Evolutionary conservation across 2,888 invertebrate genomes (phyloP).

Genomic region (Spicauda simplicius): DNA sequence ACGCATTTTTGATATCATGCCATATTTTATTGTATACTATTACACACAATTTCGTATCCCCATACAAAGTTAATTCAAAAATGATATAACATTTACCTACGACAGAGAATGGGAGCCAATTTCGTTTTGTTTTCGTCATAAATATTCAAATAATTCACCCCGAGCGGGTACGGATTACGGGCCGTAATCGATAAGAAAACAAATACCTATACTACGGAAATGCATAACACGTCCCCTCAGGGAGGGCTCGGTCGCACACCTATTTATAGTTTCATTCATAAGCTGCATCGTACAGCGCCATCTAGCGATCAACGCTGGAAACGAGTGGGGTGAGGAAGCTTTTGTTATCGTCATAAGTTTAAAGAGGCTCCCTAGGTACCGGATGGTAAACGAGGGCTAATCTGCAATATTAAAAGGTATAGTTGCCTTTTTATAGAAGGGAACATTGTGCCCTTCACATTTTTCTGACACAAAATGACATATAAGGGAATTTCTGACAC

Average conservation of each 20-base stretch:
- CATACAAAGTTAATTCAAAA: background rate
- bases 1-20: background rate
- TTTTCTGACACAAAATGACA: constrained; percentile 60
- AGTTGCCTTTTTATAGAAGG: constrained; percentile 60
- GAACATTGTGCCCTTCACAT: constrained; percentile 65
- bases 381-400: constrained; percentile 52
- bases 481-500: constrained; percentile 44
- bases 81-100: background rate
- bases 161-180: constrained; percentile 11
- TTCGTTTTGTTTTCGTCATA: background rate
- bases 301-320: constrained; percentile 47
- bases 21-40: background rate
- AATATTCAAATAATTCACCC: background rate
- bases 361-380: constrained; percentile 40
- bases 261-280: constrained; percentile 34
- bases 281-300: constrained; percentile 46
- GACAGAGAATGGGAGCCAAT: background rate
- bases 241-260: constrained; percentile 21
- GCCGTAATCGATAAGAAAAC: constrained; percentile 20
- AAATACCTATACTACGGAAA: constrained; percentile 13
- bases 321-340: constrained; percentile 12
- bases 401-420: constrained; percentile 65
- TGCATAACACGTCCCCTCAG: constrained; percentile 23
- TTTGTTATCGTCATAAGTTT: constrained; percentile 15
- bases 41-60: background rate